Evolutionary conservation across 2,797 vertebrate species (phyloP), one percentile per base, ranked within the genome.

Genomic region (Poeciliopsis turneri): DNA sequence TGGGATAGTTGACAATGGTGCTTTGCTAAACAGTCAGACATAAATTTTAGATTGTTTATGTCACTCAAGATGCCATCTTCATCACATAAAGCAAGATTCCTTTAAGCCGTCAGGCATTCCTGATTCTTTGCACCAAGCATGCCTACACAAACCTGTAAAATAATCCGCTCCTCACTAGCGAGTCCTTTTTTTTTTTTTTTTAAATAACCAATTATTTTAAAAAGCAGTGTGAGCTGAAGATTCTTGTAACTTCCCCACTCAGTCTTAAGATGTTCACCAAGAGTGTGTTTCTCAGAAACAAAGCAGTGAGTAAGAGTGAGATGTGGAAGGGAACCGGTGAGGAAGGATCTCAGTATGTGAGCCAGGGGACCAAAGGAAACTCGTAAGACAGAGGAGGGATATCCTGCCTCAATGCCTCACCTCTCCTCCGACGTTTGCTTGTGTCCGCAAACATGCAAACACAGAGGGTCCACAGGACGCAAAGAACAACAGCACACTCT

Each of bases 311-410:
- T 39, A 89, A 28, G 83, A 90, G 82, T 87, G 79, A 86, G 79
- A 79, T 66, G 78, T 86, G 82, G 82, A 87, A 64, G 78, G 82
- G 66, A 81, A 84, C 28, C 70, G 57, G 72, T 55, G 82, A 93
- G 88, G 90, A 93, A 91, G 86, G 88, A 89, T 90, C 82, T 89
- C 39, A 83, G 75, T n/a, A 72, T 85, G 85, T 78, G 82, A 75
- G 87, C 79, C 83, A 84, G 84, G 89, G 85, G 45, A 90, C 82
- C 80, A 91, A 87, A 93, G 94, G 94, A 95, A 94, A 91, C 71
- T 75, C 88, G 89, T 87, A 92, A 93, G 91, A 94, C 92, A 93
- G 89, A 93, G 92, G 79, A 66, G 87, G 94, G 94, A 95, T 89
- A 93, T 94, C 94, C 94, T 94, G 94, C 85, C 86, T 86, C 73